Conservation (phyloP, 2,888 invertebrate genomes). For the Charanyca ferruginea region DNA sequence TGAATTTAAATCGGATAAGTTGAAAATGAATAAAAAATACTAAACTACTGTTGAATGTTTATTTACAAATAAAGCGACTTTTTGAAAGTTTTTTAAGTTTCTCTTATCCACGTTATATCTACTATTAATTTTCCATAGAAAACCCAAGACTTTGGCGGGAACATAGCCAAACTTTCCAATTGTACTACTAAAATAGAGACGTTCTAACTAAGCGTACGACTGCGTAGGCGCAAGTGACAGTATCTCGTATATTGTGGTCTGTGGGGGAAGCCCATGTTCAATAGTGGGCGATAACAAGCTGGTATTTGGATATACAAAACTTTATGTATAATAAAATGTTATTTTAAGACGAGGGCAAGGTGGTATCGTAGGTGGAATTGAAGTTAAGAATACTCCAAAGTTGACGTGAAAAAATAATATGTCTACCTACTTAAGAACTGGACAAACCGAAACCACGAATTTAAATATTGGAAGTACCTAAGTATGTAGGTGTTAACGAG, state of each 20-base stretch:
- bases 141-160: constrained; percentile 5
- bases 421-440: not conserved
- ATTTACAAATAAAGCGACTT: too few species aligned
- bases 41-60: too few species aligned
- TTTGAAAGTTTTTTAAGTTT: too few species aligned
- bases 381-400: not conserved
- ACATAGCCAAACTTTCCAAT: constrained; percentile 21
- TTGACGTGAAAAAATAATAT: not conserved
- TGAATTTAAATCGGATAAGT: too few species aligned
- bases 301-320: constrained; percentile 8
- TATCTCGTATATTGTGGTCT: constrained; percentile 26
- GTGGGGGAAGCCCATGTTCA: constrained; percentile 35
- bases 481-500: constrained; percentile 2
- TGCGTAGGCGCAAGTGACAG: constrained; percentile 28
- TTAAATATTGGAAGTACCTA: not conserved
- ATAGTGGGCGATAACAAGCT: constrained; percentile 22
- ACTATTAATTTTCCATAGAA: not conserved
- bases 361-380: constrained; percentile 18
- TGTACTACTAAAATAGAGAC: constrained; percentile 15
- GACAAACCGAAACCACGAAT: not conserved
- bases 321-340: constrained; percentile 16
- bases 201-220: constrained; percentile 8
- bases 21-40: too few species aligned
- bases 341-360: constrained; percentile 38
- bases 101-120: too few species aligned